These are phyloP conservation scores for Pipistrellus pipistrellus DNA, from an alignment of 2,797 vertebrate genomes.

Conservation along the genomic window DNA sequence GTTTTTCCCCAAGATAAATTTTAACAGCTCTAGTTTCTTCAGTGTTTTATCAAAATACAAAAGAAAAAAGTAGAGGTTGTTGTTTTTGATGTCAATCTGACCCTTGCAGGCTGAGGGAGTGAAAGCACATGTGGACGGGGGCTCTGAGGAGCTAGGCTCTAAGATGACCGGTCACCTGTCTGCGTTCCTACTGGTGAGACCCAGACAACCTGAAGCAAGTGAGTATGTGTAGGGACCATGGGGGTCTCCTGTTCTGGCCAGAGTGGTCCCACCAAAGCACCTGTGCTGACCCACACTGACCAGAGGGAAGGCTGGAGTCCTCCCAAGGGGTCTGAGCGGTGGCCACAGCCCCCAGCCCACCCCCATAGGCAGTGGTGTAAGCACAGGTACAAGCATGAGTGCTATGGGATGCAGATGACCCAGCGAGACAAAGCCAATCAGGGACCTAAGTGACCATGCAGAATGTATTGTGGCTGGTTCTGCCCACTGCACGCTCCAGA, in stretches of 20 bases:
- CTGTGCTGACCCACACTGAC: slow-evolving; percentile 75
- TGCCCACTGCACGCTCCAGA: slow-evolving; percentile 46
- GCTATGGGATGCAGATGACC: slow-evolving; percentile 83
- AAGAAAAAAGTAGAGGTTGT: slow-evolving; percentile 89
- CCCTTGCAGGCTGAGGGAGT: slow-evolving; percentile 91
- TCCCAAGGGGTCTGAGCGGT: background rate
- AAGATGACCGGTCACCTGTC: slow-evolving; percentile 85
- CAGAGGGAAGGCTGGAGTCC: background rate
- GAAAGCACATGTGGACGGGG: slow-evolving; percentile 87
- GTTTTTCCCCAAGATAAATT: slow-evolving; percentile 90
- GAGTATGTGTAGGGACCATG: slow-evolving; percentile 78
- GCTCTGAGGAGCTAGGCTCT: slow-evolving; percentile 84
- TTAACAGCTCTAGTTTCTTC: slow-evolving; percentile 92
- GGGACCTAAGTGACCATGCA: slow-evolving; percentile 81
- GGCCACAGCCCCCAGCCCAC: slow-evolving; percentile 30
- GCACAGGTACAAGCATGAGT: slow-evolving; percentile 83
- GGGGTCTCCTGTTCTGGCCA: slow-evolving; percentile 83
- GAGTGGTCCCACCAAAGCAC: slow-evolving; percentile 82
- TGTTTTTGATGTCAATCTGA: slow-evolving; percentile 90
- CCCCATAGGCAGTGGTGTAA: slow-evolving; percentile 40
- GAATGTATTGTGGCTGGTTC: slow-evolving; percentile 71
- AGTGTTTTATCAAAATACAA: slow-evolving; percentile 93
- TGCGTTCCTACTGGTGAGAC: slow-evolving; percentile 78
- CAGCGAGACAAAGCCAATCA: slow-evolving; percentile 70
- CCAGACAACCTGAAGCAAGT: slow-evolving; percentile 84